Evolutionary conservation across 2,113 vertebrate genomes (phyloP), one percentile per base, ranked within the genome.

Genomic region (Pycnonotus jocosus): DNA sequence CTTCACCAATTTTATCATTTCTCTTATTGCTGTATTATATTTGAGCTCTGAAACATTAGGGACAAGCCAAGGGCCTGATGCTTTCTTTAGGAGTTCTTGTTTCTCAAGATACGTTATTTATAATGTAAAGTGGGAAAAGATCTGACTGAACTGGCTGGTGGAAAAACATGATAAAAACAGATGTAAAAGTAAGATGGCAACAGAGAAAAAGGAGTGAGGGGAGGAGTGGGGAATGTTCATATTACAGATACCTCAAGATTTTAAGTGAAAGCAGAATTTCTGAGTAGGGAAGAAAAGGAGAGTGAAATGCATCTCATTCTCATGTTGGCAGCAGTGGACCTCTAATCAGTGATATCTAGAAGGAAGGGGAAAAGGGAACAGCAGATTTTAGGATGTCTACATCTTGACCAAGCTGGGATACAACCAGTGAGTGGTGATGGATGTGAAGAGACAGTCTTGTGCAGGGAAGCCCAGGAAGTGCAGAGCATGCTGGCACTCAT

Each of bases 401-500:
- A 12, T 60, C 40, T 53, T 73, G 60, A 28, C 13, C 16, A 57
- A 28, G 7, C 12, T 58, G 30, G 16, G 15, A 21, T 38, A 15
- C 15, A 66, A 24, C 13, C 8, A 4, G 4, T 6, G 54, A 22
- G 11, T 37, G 7, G 10, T 37, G 56, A 30, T 16, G 19, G 16
- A 44, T 16, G 24, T 18, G 53, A 57, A 71, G 35, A 69, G 24
- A 81, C 17, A 22, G 51, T 17, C 17, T 37, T 13, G n/a, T 2
- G 37, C 15, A n/a, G 21, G 19, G 65, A 69, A 40, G 14, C 8
- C 35, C 25, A 50, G 47, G 35, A 30, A 31, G 16, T 1, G 47
- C 21, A 35, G 33, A 7, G 2, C 6, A 7, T 33, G 31, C 38
- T 48, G 45, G 35, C 8, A 35, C 9, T 23, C 0, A 0, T 45